Conservation (phyloP, 2,888 invertebrate genomes). For the Polydesmus complanatus region DNA sequence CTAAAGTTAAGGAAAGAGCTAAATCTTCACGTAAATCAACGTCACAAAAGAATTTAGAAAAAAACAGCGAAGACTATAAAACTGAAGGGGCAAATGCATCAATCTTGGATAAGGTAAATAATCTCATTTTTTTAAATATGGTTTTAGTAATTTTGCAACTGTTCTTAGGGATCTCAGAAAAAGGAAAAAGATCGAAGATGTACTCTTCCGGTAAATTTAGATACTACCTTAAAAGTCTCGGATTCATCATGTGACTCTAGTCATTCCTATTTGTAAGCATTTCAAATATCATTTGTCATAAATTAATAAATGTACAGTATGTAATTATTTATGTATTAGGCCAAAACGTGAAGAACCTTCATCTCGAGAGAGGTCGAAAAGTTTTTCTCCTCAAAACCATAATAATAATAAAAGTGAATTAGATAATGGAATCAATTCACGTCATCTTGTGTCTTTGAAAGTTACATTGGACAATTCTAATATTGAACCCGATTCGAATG, state of each 20-base stretch:
- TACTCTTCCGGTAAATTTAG: neutral
- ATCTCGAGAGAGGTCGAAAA: neutral
- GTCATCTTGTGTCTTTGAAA: neutral
- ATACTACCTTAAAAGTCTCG: no score
- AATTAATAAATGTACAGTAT: no score
- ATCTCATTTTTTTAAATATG: no score
- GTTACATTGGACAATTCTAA: neutral
- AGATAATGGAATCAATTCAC: neutral
- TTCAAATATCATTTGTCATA: no score
- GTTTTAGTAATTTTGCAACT: neutral
- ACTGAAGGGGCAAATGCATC: neutral
- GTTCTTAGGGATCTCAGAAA: neutral
- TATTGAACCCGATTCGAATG: neutral
- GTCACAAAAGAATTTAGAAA: neutral
- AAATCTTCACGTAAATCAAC: conserved; percentile 25
- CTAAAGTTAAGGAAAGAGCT: conserved; percentile 48
- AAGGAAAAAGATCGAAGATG: neutral
- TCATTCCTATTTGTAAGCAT: no score
- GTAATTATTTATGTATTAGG: no score
- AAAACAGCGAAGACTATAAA: neutral
- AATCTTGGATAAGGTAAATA: neutral
- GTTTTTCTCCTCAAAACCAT: neutral
- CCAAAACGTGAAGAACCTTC: neutral
- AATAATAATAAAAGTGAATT: neutral
- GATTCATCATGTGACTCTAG: no score